phyloP scores from a whole-genome alignment of 64 coral and sea anemone genomes.

The Dendrophyllia cribrosa region DNA sequence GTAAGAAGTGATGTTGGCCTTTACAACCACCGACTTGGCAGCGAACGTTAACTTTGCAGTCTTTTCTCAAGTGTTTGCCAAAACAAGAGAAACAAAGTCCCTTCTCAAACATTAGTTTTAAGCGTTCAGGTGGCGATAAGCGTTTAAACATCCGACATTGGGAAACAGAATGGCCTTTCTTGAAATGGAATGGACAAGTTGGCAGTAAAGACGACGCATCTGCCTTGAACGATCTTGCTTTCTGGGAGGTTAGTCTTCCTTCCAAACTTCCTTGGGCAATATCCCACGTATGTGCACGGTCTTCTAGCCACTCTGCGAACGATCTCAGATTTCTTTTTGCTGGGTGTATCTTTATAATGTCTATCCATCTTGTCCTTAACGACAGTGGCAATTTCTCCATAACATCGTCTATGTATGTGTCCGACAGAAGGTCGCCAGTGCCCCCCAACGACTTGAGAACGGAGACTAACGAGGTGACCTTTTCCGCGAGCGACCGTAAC shows the following conservation, averaged over 20 bases:
- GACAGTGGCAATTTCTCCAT: neutral
- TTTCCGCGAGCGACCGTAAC: neutral
- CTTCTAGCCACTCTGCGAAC: neutral
- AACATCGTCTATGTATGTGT: too few relatives aligned
- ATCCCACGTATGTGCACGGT: neutral
- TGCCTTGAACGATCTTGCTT: neutral
- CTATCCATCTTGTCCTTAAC: neutral
- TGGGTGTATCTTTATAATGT: neutral
- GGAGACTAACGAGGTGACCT: neutral
- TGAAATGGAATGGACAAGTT: too few relatives aligned
- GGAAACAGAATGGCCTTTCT: too few relatives aligned
- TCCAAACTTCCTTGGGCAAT: neutral
- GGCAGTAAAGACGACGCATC: too few relatives aligned
- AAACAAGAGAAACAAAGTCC: too few relatives aligned
- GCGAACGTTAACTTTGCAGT: neutral
- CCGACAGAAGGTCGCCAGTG: neutral
- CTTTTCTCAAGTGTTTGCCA: too few relatives aligned
- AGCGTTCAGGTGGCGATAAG: too few relatives aligned
- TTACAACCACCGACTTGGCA: neutral
- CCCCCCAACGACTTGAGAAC: neutral
- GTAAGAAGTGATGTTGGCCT: neutral
- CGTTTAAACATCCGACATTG: too few relatives aligned
- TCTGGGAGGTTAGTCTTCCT: neutral
- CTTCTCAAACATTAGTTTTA: neutral
- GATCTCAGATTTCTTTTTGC: neutral